Conservation (phyloP, 2,888 invertebrate species). For the Noctua pronuba region DNA sequence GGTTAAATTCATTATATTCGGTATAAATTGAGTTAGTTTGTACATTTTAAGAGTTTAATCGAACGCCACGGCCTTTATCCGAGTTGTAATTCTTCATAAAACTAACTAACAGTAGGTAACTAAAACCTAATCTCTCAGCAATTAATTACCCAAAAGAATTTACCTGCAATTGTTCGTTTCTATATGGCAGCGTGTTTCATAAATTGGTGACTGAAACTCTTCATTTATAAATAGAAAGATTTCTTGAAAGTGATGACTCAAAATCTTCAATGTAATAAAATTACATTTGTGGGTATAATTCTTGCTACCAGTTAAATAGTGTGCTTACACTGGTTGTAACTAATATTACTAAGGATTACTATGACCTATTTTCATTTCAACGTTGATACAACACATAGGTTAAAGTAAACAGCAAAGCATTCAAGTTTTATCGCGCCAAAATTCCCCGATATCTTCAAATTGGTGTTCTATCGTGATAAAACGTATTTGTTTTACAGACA, state of each 20-base stretch:
- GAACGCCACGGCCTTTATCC: not conserved
- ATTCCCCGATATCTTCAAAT: conserved; percentile 16
- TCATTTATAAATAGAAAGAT: not conserved
- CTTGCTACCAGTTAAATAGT: not conserved
- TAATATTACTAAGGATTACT: not conserved
- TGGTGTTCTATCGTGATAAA: conserved; percentile 4
- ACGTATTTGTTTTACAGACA: not conserved
- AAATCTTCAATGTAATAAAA: not conserved
- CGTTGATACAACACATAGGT: not conserved
- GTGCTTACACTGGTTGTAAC: not conserved
- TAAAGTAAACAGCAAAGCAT: not conserved
- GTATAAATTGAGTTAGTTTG: not conserved
- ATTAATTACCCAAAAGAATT: not conserved
- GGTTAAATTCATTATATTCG: not conserved
- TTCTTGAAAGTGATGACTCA: not conserved
- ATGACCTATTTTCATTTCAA: not conserved
- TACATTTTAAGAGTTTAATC: not conserved
- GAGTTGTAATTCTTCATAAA: conserved; percentile 4
- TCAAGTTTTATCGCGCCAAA: conserved; percentile 3
- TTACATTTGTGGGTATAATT: not conserved
- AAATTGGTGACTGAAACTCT: not conserved
- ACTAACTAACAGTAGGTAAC: not conserved
- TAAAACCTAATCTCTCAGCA: not conserved
- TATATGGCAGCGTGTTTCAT: not conserved
- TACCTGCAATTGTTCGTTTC: not conserved